A percentile compares a stretch with the other conserved stretches of the same genome.
Conservation (phyloP, 30 jellyfish, hydroid and myxozoan species). For the Cassiopea xamachana region DNA sequence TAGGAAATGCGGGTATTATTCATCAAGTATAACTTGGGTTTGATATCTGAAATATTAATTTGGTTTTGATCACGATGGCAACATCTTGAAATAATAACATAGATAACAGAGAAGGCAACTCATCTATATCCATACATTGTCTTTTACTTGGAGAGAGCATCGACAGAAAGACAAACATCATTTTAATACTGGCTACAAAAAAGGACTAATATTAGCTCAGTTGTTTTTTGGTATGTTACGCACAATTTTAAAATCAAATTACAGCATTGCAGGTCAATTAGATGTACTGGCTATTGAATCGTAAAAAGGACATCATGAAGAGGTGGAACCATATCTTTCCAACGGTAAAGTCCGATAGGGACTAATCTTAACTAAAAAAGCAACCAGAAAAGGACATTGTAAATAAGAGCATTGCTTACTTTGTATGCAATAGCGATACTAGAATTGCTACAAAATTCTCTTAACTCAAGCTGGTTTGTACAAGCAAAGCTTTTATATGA, state of each 20-base stretch:
- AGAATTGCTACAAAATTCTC: no score
- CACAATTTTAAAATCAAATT: background rate
- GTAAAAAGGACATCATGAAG: background rate
- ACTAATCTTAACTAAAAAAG: no score
- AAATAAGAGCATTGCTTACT: background rate
- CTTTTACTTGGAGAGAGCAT: no score
- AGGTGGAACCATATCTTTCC: no score
- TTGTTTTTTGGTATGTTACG: background rate
- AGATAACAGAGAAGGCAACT: background rate
- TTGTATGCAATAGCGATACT: background rate
- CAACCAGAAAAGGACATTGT: no score
- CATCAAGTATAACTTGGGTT: conserved; percentile 27
- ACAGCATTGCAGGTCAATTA: background rate
- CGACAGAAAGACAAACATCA: no score
- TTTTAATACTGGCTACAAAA: no score
- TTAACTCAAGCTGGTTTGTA: no score
- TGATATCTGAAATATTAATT: conserved; percentile 62
- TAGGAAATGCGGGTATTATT: conserved; percentile 49
- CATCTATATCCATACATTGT: no score
- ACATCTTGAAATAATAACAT: conserved; percentile 1
- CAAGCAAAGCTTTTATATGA: no score
- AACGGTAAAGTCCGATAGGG: no score
- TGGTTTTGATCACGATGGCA: conserved; percentile 63
- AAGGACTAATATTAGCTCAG: no score
- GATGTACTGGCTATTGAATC: background rate